Evolutionary conservation across 2,888 invertebrate genomes (phyloP).

Genomic region (Agrypnus murinus): DNA sequence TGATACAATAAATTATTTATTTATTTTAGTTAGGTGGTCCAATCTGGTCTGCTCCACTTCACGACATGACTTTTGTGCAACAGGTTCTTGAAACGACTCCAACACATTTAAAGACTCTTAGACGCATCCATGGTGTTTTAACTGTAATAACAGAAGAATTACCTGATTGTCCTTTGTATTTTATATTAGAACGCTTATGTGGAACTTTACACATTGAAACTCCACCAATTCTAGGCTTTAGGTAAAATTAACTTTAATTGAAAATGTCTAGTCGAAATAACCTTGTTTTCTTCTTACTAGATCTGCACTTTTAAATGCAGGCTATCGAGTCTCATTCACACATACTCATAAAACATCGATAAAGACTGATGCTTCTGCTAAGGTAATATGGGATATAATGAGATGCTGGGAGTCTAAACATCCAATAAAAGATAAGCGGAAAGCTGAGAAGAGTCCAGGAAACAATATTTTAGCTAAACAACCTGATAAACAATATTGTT

Average conservation of each 20-base stretch:
- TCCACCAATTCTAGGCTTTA: slow-evolving; percentile 81
- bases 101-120: slow-evolving; percentile 78
- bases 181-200: slow-evolving; percentile 85
- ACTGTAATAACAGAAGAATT: slow-evolving; percentile 90
- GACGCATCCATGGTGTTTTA: slow-evolving; percentile 87
- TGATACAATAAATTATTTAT: slow-evolving; percentile 34
- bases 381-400: slow-evolving; percentile 94
- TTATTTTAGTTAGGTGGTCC: slow-evolving; percentile 88
- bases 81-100: slow-evolving; percentile 75
- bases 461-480: slow-evolving; percentile 75
- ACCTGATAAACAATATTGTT: slow-evolving; percentile 72
- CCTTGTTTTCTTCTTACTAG: slow-evolving; percentile 71
- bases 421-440: slow-evolving; percentile 79
- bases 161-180: slow-evolving; percentile 89
- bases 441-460: slow-evolving; percentile 72
- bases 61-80: slow-evolving; percentile 84
- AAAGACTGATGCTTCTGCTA: slow-evolving; percentile 93
- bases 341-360: slow-evolving; percentile 92
- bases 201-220: slow-evolving; percentile 82
- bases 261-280: not conserved
- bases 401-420: slow-evolving; percentile 84
- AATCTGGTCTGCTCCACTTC: slow-evolving; percentile 93
- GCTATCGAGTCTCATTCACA: slow-evolving; percentile 92
- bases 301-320: slow-evolving; percentile 92
- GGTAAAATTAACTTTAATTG: slow-evolving; percentile 73